Conservation (phyloP, 2,797 vertebrate species). For the Dryobates pubescens region DNA sequence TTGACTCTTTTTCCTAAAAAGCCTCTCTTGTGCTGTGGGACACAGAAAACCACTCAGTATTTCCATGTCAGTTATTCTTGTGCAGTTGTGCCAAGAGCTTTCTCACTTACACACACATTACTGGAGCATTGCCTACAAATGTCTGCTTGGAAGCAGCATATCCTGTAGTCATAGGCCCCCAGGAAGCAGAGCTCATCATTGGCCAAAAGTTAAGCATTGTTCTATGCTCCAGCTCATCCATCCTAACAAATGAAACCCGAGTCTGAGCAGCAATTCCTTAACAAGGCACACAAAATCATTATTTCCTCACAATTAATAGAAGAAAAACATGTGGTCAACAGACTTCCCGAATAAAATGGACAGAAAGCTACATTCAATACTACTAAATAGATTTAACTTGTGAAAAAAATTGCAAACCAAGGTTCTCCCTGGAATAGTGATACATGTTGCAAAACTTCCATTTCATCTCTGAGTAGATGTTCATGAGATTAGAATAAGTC, state of each 20-base stretch:
- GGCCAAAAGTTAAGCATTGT: background rate
- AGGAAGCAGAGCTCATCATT: background rate
- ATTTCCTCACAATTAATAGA: background rate
- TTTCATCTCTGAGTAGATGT: background rate
- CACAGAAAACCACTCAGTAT: background rate
- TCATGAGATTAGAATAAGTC: background rate
- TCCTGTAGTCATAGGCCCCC: background rate
- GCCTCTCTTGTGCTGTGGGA: background rate
- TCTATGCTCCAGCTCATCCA: background rate
- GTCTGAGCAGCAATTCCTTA: background rate
- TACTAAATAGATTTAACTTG: background rate
- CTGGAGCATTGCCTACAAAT: background rate
- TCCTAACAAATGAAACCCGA: background rate
- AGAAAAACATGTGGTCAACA: background rate
- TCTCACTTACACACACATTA: background rate
- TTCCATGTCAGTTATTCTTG: background rate
- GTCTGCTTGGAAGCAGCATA: accelerated
- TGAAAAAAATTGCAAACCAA: background rate
- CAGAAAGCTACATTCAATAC: background rate
- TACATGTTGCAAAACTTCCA: background rate
- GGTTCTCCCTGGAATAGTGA: background rate
- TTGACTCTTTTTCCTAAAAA: background rate
- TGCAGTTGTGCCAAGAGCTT: background rate
- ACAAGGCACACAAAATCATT: background rate
- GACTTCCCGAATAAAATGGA: background rate